These are phyloP conservation scores for Rhynchonycteris naso DNA, from an alignment of 2,797 vertebrate species.

Conservation along the genomic window DNA sequence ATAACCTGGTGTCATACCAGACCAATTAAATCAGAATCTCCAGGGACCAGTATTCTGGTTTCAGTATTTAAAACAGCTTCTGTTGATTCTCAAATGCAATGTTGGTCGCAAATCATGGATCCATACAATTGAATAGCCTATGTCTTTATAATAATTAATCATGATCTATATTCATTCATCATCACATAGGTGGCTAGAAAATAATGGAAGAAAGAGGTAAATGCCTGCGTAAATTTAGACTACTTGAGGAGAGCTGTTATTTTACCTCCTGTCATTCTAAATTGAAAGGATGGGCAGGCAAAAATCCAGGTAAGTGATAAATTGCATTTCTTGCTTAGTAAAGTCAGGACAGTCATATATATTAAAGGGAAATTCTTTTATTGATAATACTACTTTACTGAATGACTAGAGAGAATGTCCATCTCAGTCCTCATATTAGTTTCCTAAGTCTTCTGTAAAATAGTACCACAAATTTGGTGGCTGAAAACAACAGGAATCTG, in stretches of 20 bases:
- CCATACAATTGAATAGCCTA: not conserved
- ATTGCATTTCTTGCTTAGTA: not conserved
- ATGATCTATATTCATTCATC: not conserved
- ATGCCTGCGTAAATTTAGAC: not conserved
- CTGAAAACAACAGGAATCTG: not conserved
- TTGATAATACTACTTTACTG: not conserved
- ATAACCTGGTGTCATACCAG: not conserved
- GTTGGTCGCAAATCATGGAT: not conserved
- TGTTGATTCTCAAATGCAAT: not conserved
- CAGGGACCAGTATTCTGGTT: not conserved
- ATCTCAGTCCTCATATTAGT: not conserved
- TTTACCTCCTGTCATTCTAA: not conserved
- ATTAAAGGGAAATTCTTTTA: not conserved
- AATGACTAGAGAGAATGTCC: not conserved
- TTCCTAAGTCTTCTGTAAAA: not conserved
- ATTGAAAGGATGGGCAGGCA: not conserved
- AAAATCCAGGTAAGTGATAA: not conserved
- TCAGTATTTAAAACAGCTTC: conserved; percentile 30
- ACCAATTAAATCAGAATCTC: conserved; percentile 60
- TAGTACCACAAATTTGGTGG: not conserved
- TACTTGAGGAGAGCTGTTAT: not conserved
- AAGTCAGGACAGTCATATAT: not conserved
- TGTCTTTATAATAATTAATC: conserved; percentile 30
- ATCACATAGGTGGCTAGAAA: not conserved
- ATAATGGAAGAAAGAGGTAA: conserved; percentile 22